Evolutionary conservation across 2,113 vertebrate species (phyloP).

Genomic region (Dasyornis broadbenti): DNA sequence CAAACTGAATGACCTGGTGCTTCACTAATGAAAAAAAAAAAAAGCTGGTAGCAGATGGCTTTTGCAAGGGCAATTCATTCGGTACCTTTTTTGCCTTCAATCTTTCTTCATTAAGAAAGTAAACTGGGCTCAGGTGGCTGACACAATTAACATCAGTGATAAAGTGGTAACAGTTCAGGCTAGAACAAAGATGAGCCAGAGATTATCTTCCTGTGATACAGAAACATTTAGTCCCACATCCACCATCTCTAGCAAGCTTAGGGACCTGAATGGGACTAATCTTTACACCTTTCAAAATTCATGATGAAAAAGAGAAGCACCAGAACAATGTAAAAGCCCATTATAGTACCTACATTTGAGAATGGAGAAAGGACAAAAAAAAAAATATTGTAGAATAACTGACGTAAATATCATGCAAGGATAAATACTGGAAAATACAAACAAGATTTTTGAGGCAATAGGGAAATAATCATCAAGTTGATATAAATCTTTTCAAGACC

Average conservation of each 20-base stretch:
- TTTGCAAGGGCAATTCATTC: neutral
- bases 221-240: neutral
- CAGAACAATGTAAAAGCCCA: neutral
- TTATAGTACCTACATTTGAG: neutral
- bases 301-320: neutral
- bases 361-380: neutral
- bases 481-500: neutral
- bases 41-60: slow-evolving; percentile 7
- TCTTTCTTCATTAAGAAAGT: slow-evolving; percentile 28
- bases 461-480: neutral
- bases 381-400: neutral
- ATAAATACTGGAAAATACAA: neutral
- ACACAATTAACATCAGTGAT: neutral
- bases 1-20: neutral
- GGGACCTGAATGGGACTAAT: neutral
- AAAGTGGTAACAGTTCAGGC: neutral
- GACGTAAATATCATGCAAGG: neutral
- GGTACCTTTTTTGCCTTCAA: neutral
- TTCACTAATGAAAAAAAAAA: neutral
- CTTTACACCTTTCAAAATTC: neutral
- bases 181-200: neutral
- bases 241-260: neutral
- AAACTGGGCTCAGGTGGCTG: neutral
- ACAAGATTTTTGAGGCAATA: neutral
- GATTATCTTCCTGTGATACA: neutral